phyloP scores from a whole-genome alignment of 1,140 invertebrate genomes.

The Triops cancriformis region DNA sequence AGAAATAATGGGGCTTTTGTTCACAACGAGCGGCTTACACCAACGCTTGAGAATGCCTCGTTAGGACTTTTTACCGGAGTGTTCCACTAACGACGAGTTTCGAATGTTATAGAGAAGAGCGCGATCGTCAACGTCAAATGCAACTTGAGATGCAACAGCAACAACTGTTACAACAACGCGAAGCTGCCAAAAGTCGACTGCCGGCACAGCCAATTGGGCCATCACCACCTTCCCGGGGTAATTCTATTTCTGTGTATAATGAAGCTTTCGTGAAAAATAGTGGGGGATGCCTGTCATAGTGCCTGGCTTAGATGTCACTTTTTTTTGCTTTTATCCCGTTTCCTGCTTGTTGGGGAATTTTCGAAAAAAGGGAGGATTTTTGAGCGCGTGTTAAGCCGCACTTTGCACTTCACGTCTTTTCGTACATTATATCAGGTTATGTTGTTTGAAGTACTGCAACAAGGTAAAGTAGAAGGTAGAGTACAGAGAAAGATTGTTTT shows the following conservation, averaged over 20 bases:
- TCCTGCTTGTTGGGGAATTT: background rate
- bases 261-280: background rate
- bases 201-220: background rate
- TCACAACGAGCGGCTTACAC: background rate
- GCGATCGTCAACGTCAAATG: constrained; percentile 33
- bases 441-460: background rate
- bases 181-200: background rate
- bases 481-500: background rate
- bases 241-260: background rate
- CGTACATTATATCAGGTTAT: background rate
- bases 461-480: background rate
- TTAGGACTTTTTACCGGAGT: background rate
- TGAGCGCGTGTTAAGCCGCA: background rate
- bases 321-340: background rate
- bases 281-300: background rate
- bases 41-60: background rate
- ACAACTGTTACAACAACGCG: constrained; percentile 25
- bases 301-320: background rate
- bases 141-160: constrained; percentile 31
- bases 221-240: background rate
- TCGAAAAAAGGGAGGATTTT: background rate
- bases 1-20: constrained; percentile 29
- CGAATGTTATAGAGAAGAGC: constrained; percentile 32
- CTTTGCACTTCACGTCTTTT: background rate
- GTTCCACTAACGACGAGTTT: background rate